Conservation (phyloP, 2,888 invertebrate genomes). For the Ceratothoa steindachneri region DNA sequence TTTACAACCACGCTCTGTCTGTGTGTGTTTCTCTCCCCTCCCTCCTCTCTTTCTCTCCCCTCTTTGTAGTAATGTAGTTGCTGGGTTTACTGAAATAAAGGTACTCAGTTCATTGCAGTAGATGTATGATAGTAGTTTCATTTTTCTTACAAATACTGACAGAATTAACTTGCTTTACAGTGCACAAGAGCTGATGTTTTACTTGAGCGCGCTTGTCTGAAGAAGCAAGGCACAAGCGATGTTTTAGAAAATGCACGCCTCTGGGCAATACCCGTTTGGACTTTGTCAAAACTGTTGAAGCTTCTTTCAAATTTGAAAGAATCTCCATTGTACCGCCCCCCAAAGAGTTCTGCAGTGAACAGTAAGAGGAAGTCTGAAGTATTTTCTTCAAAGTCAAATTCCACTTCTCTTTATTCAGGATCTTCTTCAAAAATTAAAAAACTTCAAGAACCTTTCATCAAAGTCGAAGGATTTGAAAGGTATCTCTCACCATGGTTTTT, state of each 20-base stretch:
- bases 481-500: too few relatives aligned
- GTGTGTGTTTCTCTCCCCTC: too few relatives aligned
- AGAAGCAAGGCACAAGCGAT: conserved; percentile 37
- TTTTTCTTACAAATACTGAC: too few relatives aligned
- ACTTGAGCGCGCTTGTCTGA: conserved; percentile 35
- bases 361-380: conserved; percentile 13
- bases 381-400: too few relatives aligned
- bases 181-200: conserved; percentile 36
- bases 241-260: conserved; percentile 36
- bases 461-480: conserved; percentile 39
- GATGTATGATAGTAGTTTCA: background rate
- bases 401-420: conserved; percentile 8
- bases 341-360: conserved; percentile 4
- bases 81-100: too few relatives aligned
- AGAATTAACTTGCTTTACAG: conserved; percentile 19
- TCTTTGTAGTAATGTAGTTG: too few relatives aligned
- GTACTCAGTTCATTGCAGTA: too few relatives aligned
- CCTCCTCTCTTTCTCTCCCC: too few relatives aligned
- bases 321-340: conserved; percentile 25
- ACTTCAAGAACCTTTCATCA: conserved; percentile 30
- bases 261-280: conserved; percentile 42
- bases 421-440: conserved; percentile 28
- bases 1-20: too few relatives aligned
- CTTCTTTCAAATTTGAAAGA: conserved; percentile 30
- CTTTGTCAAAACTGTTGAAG: conserved; percentile 34